Evolutionary conservation across 2,113 vertebrate genomes (phyloP).

Genomic region (Gymnorhina tibicen): DNA sequence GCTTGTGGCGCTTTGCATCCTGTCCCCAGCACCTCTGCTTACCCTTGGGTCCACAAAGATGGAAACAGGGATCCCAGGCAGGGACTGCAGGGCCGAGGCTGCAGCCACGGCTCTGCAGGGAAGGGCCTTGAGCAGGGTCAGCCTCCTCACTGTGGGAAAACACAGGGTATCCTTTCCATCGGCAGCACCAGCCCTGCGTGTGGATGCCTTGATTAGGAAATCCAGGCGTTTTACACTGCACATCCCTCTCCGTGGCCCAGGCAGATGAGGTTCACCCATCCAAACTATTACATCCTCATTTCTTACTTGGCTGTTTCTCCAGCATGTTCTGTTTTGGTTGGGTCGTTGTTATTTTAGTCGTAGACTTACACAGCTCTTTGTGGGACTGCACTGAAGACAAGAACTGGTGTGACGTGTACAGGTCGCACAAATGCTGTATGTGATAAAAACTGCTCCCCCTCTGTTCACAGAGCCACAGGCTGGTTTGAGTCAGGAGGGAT

Average conservation of each 20-base stretch:
- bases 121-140: not conserved
- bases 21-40: not conserved
- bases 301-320: not conserved
- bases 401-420: not conserved
- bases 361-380: not conserved
- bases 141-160: not conserved
- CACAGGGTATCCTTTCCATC: rapidly evolving
- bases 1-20: not conserved
- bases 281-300: not conserved
- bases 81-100: rapidly evolving
- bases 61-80: not conserved
- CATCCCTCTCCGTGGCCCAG: rapidly evolving
- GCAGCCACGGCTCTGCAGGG: rapidly evolving
- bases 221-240: too few relatives aligned
- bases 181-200: rapidly evolving
- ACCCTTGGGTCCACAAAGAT: rapidly evolving
- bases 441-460: not conserved
- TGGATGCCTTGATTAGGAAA: rapidly evolving
- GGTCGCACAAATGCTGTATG: rapidly evolving
- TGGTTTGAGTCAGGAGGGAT: not conserved
- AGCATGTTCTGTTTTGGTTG: not conserved
- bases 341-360: not conserved
- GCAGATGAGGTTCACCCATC: not conserved
- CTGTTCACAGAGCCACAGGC: not conserved
- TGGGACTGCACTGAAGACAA: not conserved